Base-by-base conservation (phyloP, 1,140 invertebrate genomes). In the Frieseomelitta varia region DNA sequence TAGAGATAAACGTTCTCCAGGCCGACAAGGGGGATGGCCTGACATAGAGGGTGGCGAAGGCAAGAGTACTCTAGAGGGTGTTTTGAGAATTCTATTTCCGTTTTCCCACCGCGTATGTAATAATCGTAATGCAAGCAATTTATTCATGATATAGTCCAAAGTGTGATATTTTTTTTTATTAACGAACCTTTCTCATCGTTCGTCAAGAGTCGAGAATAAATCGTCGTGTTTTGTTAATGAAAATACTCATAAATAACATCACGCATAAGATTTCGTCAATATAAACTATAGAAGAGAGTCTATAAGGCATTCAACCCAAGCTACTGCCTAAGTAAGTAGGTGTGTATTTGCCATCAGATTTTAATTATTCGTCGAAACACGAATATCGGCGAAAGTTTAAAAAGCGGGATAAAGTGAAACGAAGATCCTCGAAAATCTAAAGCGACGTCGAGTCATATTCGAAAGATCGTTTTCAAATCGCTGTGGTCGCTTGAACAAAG, bases 1-100 rank as follows among this genome's bases (percentile, higher is more conserved):
- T 19, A 58, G 51, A 24, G 68, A 69, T 72, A 53, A 73, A 79
- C 77, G 82, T 84, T 84, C 82, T 84, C 76, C 82, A 79, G 27
- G 15, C 11, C 4, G 63, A 61, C 21, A 19, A 55, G 73, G 63
- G n/a, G 34, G 47, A 39, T 55, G 53, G 30, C 12, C 30, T 27
- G 17, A 4, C 21, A 10, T 10, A 53, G n/a, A 51, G 63, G 53
- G 24, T 61, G 27, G n/a, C 47, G 39, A 15, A 2, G 12, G 10
- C 19, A 11, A 34, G 15, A 15, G 11, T n/a, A 61, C 27, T n/a
- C n/a, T 3, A 1, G 14, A 65, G 4, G 15, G 2, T 27, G 24
- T 30, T 65, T 75, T 39, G 27, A 71, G n/a, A 67, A 74, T 30
- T 56, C 12, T 56, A 75, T 61, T 61, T 58, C 8, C 11, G 10